Percentiles rank a stretch among this genome's conserved stretches.
Conservation (phyloP, 2,888 invertebrate genomes). For the Parasteatoda lunata region DNA sequence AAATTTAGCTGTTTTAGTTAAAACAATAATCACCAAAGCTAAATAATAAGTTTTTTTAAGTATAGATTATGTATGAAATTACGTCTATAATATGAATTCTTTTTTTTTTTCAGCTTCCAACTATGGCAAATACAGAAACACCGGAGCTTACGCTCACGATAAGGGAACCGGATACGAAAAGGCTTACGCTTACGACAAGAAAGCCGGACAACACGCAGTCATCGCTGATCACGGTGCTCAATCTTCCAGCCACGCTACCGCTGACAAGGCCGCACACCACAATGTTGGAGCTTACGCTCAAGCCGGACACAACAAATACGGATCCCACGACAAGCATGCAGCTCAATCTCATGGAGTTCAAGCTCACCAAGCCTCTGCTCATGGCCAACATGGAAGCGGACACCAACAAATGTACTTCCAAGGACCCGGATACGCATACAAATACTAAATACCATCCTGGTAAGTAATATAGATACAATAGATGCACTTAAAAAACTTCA, state of each 20-base stretch:
- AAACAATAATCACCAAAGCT: not conserved
- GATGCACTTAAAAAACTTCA: too few species aligned
- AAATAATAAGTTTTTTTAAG: not conserved
- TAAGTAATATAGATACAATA: too few species aligned
- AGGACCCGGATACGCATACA: constrained; percentile 56
- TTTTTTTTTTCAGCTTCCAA: constrained; percentile 20
- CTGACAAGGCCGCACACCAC: constrained; percentile 58
- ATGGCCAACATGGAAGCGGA: constrained; percentile 47
- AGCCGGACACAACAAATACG: constrained; percentile 37
- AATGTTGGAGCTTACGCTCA: constrained; percentile 51
- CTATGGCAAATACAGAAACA: constrained; percentile 55
- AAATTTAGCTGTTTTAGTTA: not conserved
- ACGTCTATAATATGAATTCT: not conserved
- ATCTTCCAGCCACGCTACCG: constrained; percentile 34
- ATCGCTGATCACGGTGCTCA: constrained; percentile 51
- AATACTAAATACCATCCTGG: constrained; percentile 29
- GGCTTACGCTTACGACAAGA: constrained; percentile 66
- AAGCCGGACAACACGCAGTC: constrained; percentile 58
- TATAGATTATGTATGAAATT: not conserved
- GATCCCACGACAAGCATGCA: constrained; percentile 58
- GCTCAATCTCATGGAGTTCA: constrained; percentile 47
- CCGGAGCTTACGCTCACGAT: constrained; percentile 61
- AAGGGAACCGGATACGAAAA: constrained; percentile 66
- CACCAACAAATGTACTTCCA: constrained; percentile 58
- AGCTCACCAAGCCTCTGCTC: constrained; percentile 40